Percentiles rank a stretch among this genome's conserved stretches.
phyloP scores from a whole-genome alignment of 1,140 invertebrate species.

The Coenobita brevimanus region DNA sequence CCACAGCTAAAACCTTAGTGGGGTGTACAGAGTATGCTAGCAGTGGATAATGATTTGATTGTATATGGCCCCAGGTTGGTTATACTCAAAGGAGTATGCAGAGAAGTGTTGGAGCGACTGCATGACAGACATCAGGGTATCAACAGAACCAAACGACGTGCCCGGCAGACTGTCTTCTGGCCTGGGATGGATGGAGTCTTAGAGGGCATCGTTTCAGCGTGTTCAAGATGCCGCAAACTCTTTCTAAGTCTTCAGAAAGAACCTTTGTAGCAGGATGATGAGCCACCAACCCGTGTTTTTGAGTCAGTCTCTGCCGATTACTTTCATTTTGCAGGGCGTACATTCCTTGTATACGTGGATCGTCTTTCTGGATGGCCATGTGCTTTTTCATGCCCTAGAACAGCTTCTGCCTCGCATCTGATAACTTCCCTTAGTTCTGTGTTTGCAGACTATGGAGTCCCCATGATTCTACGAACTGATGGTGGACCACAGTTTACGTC shows the following conservation, averaged over 20 bases:
- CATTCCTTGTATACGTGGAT: not conserved
- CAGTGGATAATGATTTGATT: not conserved
- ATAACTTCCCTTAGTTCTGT: not conserved
- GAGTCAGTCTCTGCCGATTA: not conserved
- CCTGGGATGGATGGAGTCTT: not conserved
- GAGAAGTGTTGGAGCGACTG: not conserved
- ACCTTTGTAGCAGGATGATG: not conserved
- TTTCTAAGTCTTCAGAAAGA: not conserved
- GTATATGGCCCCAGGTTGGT: not conserved
- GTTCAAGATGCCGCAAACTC: not conserved
- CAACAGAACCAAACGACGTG: not conserved
- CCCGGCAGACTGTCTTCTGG: not conserved
- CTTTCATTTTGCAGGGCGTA: not conserved
- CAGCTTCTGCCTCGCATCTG: not conserved
- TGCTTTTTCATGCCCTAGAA: not conserved
- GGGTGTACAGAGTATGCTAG: not conserved
- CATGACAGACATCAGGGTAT: not conserved
- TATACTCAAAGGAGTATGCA: not conserved
- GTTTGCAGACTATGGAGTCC: not conserved
- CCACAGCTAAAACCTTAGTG: not conserved
- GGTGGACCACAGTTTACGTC: constrained; percentile 21
- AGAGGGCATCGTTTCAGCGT: not conserved
- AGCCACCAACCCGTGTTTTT: not conserved
- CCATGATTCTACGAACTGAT: not conserved
- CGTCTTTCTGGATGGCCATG: not conserved